Percentiles rank a stretch among this genome's conserved stretches.
Conservation (phyloP, 2,797 vertebrate genomes). For the Onychomys arenicola region DNA sequence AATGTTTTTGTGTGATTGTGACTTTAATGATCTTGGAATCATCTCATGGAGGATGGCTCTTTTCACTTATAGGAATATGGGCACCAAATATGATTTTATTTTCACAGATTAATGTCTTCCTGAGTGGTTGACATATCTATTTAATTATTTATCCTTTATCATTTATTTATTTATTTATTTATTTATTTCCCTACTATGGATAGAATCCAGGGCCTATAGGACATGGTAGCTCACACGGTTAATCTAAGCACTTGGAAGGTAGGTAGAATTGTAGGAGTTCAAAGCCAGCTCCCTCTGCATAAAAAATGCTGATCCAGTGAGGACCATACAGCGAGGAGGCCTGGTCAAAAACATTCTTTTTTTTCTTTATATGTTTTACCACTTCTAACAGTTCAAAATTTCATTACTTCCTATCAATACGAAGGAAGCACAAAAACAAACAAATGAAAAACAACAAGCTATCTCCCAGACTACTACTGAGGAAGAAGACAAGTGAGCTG, state of each 20-base stretch:
- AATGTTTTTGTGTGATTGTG: slow-evolving; percentile 66
- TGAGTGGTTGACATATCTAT: slow-evolving; percentile 10
- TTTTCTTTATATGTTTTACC: not conserved
- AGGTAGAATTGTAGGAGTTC: not conserved
- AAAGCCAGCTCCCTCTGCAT: not conserved
- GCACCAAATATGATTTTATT: slow-evolving; percentile 67
- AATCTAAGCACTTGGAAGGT: not conserved
- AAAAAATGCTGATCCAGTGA: too few relatives aligned
- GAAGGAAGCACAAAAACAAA: not conserved
- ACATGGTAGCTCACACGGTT: not conserved
- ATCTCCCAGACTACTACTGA: not conserved
- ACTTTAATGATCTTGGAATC: slow-evolving; percentile 70
- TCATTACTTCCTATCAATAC: not conserved
- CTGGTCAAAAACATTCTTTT: not conserved
- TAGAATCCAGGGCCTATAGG: not conserved
- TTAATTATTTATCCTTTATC: not conserved
- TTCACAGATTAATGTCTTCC: slow-evolving; percentile 21
- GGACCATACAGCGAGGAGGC: too few relatives aligned
- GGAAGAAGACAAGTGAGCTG: not conserved
- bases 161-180: not conserved
- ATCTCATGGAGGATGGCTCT: slow-evolving; percentile 50
- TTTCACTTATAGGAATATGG: slow-evolving; percentile 59
- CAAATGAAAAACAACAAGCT: not conserved
- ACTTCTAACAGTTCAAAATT: slow-evolving; percentile 9
- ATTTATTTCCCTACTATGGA: not conserved